Evolutionary conservation across 2,113 vertebrate species (phyloP).

Genomic region (Carassius gibelio): DNA sequence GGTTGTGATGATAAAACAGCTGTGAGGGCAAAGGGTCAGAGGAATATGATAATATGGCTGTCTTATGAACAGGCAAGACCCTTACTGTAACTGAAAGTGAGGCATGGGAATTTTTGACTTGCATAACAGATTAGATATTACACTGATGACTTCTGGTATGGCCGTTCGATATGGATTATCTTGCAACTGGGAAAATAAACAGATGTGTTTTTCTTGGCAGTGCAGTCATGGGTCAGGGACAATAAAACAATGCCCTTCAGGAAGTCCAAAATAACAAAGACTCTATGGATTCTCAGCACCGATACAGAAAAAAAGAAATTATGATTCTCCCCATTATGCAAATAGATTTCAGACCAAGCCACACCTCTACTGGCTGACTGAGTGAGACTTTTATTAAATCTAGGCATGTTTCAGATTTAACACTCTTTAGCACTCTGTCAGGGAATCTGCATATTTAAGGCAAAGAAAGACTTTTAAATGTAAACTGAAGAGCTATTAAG

Average conservation of each 20-base stretch:
- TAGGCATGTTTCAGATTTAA: no score
- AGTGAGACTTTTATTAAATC: background rate
- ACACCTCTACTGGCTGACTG: background rate
- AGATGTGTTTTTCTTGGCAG: background rate
- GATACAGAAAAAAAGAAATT: no score
- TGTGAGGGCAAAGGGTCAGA: background rate
- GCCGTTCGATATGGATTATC: background rate
- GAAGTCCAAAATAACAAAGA: background rate
- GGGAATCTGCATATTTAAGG: no score
- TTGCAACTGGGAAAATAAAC: conserved; percentile 44
- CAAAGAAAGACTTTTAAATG: no score
- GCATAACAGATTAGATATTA: conserved; percentile 10
- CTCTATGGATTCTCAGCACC: background rate
- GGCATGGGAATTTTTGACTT: background rate
- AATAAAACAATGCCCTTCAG: conserved; percentile 18
- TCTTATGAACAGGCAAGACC: background rate
- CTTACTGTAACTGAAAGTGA: background rate
- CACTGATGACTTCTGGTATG: background rate
- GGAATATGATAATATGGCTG: background rate
- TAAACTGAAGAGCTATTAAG: no score
- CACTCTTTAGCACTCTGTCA: no score
- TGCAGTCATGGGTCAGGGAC: background rate
- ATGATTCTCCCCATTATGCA: background rate
- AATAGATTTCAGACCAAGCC: background rate
- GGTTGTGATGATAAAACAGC: background rate